phyloP scores from a whole-genome alignment of 2,888 invertebrate genomes.

The Nymphalis urticae region DNA sequence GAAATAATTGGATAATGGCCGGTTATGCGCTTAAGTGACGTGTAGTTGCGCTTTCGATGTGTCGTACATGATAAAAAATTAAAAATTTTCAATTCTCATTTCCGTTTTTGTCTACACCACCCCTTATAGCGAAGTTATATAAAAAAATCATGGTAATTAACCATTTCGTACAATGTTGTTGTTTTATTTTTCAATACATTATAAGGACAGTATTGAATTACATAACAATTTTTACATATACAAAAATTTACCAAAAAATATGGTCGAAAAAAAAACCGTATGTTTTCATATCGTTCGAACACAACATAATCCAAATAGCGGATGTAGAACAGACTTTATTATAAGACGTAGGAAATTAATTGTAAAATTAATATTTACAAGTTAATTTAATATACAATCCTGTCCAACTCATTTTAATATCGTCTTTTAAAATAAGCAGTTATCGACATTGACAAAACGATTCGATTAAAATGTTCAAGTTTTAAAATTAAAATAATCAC shows the following conservation, averaged over 20 bases:
- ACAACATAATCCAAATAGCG: too few species aligned
- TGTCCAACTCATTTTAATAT: neutral
- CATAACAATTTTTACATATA: too few species aligned
- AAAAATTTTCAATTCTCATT: slow-evolving; percentile 9
- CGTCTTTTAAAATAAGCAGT: slow-evolving; percentile 8
- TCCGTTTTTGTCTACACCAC: slow-evolving; percentile 8
- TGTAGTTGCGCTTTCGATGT: slow-evolving; percentile 55
- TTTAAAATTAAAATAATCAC: slow-evolving; percentile 32
- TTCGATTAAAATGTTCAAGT: slow-evolving; percentile 25
- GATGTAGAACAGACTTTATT: too few species aligned
- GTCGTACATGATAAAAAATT: slow-evolving; percentile 43
- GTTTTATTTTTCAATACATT: too few species aligned
- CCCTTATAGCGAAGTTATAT: neutral
- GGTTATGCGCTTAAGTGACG: slow-evolving; percentile 73
- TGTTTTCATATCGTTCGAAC: too few species aligned
- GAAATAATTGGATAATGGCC: slow-evolving; percentile 79
- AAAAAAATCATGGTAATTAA: neutral
- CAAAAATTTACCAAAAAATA: too few species aligned
- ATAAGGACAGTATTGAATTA: too few species aligned
- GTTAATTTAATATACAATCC: neutral
- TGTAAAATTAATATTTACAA: neutral
- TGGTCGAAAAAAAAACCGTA: too few species aligned
- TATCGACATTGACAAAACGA: slow-evolving; percentile 24
- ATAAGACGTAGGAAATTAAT: neutral
- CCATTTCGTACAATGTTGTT: too few species aligned